phyloP scores from a whole-genome alignment of 2,797 vertebrate species.

The Pangasius sanitwongsei region DNA sequence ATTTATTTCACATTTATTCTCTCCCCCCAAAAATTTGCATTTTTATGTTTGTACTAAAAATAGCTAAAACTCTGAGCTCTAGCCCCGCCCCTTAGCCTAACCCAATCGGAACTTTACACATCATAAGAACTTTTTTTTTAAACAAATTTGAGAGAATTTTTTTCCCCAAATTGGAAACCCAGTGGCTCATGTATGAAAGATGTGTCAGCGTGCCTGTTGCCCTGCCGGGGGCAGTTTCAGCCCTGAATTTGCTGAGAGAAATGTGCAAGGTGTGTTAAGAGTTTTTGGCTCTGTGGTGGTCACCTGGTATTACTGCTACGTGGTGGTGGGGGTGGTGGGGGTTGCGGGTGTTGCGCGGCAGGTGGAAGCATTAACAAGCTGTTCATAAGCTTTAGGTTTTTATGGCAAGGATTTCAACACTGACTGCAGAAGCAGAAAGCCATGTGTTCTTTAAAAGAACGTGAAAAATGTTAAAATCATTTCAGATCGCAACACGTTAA shows the following conservation, averaged over 20 bases:
- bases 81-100: not conserved
- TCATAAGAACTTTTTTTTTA: not conserved
- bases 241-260: slow-evolving; percentile 75
- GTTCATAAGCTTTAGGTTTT: not conserved
- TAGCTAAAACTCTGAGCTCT: not conserved
- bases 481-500: not conserved
- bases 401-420: not conserved
- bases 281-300: slow-evolving; percentile 79
- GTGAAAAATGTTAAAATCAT: not conserved
- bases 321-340: slow-evolving; percentile 89
- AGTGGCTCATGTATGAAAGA: slow-evolving; percentile 64
- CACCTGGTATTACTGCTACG: slow-evolving; percentile 74
- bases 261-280: slow-evolving; percentile 90
- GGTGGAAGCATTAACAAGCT: not conserved
- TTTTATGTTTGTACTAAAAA: not conserved
- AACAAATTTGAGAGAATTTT: not conserved
- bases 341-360: slow-evolving; percentile 63
- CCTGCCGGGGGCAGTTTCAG: slow-evolving; percentile 69
- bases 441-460: too few relatives aligned
- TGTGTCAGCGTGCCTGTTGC: slow-evolving; percentile 68
- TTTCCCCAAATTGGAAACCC: not conserved
- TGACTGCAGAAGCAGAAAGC: not conserved
- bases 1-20: not conserved
- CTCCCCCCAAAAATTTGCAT: not conserved
- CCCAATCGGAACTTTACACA: not conserved